Evolutionary conservation across 30 jellyfish, hydroid and myxozoan genomes (phyloP), one percentile per base, ranked within the genome.

Genomic region (Hydractinia symbiolongicarpus): DNA sequence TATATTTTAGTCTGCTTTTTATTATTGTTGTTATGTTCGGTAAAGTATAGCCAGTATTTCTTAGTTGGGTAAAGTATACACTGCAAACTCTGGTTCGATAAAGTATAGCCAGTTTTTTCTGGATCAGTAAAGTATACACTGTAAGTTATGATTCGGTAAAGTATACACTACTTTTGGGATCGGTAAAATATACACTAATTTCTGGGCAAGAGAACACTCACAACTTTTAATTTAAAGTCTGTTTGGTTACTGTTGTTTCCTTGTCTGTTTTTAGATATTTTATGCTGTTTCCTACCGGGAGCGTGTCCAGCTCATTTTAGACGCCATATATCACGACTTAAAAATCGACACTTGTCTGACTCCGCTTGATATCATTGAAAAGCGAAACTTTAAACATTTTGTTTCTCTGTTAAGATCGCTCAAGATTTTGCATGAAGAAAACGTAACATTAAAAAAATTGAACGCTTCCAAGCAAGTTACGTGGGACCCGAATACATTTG

Each of bases 401-500:
- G 16, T 64, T 7, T n/a, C 19, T 13, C 74, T 64, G 74, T 0
- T 64, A 13, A 13, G 52, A 51, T 64, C 74, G 17, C 74, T 64
- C 8, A 64, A 64, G 40, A 4, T n/a, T 6, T 44, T 64, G 74
- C 40, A 64, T 64, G 74, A 64, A 4, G 74, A 64, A 7, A 64
- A 44, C 52, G 19, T 13, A 64, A 64, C 52, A 7, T 6, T 44
- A 51, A 51, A n/a, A 4, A n/a, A 44, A 7, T 4, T 13, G 3
- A 0, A 13, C 17, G 19, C 69, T 11, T 13, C 69, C 8, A 64
- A 64, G 40, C 19, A 64, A 64, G 74, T 64, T 6, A 64, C 74
- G 9, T 64, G 74, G 74, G 74, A 64, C 40, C 74, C 74, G 7
- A 64, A 64, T 13, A 64, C 74, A 51, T 64, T n/a, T 51, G 74